Evolutionary conservation across 1,140 invertebrate species (phyloP).

Genomic region (Drosophila kurseongensis): DNA sequence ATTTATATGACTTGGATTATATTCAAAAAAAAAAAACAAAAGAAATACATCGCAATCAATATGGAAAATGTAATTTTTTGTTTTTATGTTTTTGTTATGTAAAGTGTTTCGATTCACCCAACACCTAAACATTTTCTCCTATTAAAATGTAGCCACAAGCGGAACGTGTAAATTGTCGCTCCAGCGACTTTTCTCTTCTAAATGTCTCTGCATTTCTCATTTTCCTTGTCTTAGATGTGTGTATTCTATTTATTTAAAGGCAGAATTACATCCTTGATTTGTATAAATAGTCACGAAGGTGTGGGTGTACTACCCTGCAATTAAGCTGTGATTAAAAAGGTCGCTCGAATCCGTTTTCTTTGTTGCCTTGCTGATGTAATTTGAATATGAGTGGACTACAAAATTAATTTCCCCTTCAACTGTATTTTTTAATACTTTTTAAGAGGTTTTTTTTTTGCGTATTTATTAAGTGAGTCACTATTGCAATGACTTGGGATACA

Average conservation of each 20-base stretch:
- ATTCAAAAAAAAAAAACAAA: not conserved
- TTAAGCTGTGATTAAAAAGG: constrained; percentile 2
- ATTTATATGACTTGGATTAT: not conserved
- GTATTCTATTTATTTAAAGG: not conserved
- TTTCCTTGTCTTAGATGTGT: not conserved
- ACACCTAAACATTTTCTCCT: constrained; percentile 1
- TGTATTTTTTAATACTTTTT: not conserved
- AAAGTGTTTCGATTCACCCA: constrained; percentile 2
- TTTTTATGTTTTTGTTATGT: not conserved
- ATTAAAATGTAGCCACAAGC: constrained; percentile 14
- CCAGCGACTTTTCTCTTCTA: constrained; percentile 16
- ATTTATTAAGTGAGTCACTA: not conserved
- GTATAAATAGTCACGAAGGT: not conserved
- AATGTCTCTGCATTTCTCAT: not conserved
- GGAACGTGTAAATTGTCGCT: constrained; percentile 27
- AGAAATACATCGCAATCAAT: not conserved
- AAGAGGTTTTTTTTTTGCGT: not conserved
- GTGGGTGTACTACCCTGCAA: not conserved
- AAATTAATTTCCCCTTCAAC: constrained; percentile 3
- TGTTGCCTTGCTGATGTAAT: constrained; percentile 5
- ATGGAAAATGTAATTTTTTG: not conserved
- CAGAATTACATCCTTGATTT: not conserved
- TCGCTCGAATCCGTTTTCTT: not conserved
- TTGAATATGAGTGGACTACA: not conserved
- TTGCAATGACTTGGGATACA: not conserved